phyloP scores from a whole-genome alignment of 2,113 vertebrate genomes.

The Pogona vitticeps region DNA sequence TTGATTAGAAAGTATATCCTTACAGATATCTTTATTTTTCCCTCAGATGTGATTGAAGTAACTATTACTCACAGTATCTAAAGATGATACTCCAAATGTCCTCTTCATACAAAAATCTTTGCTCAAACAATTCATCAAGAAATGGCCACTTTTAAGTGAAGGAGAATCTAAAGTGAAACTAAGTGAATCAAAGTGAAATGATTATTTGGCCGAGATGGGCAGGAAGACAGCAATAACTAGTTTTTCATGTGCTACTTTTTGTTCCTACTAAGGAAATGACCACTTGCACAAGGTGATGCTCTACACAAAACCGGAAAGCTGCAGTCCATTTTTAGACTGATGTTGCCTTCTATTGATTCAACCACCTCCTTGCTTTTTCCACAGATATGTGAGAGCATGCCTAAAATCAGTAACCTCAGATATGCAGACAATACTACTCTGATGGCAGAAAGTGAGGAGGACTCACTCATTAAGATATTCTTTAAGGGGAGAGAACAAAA shows the following conservation, averaged over 20 bases:
- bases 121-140: not conserved
- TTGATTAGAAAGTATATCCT: not conserved
- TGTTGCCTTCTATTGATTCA: slow-evolving; percentile 9
- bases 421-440: too few species aligned
- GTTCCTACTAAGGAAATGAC: slow-evolving; percentile 1
- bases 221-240: not conserved
- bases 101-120: not conserved
- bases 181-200: slow-evolving; percentile 1
- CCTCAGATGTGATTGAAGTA: not conserved
- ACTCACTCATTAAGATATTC: too few species aligned
- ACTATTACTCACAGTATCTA: not conserved
- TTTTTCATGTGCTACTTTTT: not conserved
- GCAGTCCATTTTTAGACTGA: not conserved
- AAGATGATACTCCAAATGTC: not conserved
- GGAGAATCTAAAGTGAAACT: not conserved
- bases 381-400: not conserved
- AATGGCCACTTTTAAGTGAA: slow-evolving; percentile 1
- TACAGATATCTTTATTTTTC: not conserved
- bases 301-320: not conserved
- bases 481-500: too few species aligned
- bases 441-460: too few species aligned
- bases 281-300: not conserved
- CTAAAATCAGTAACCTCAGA: too few species aligned
- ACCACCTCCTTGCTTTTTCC: not conserved
- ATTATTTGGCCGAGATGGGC: slow-evolving; percentile 1